Evolutionary conservation across 1,140 invertebrate genomes (phyloP), one percentile per base, ranked within the genome.

Genomic region (Anadara kagoshimensis): DNA sequence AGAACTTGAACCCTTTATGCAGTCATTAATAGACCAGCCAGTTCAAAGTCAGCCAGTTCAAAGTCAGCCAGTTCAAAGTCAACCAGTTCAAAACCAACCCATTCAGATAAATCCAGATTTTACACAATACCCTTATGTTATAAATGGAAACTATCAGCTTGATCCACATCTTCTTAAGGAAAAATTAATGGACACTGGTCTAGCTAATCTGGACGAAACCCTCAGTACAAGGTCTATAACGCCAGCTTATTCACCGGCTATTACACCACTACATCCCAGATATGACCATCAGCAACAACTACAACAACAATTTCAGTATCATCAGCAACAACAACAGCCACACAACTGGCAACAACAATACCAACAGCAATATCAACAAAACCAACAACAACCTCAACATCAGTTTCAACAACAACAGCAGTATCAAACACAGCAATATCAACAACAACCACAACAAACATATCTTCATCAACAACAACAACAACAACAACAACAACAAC

Each of bases 121-220:
- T 49, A 78, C 79, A 59, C 71, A 78, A 26, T 75, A 62, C 64
- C 80, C 74, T 8, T 78, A 77, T 44, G 76, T 83, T n/a, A 78
- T 79, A 0, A 80, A 83, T 68, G 84, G 84, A 49, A 83, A 85
- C 57, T 87, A 87, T 68, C 82, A 85, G 24, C 76, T 87, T 4
- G 85, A 87, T 49, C 84, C 84, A 26, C 68, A 79, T 41, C 54
- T 86, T 12, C 75, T 87, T n/a, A 83, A 82, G 54, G 77, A 86
- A 43, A 87, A 83, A 59, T 69, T 87, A 22, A 69, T 86, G 26
- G 79, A 70, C 24, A 87, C 85, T 12, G 85, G 85, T 16, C 53
- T 87, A 29, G 85, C 78, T 43, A 57, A 67, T 43, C 53, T 47
- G 18, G 59, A 64, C 20, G 70, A 73, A 66, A 26, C 63, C n/a